These are phyloP conservation scores for Crocuta crocuta DNA, from an alignment of 2,113 vertebrate genomes.

Conservation along the genomic window DNA sequence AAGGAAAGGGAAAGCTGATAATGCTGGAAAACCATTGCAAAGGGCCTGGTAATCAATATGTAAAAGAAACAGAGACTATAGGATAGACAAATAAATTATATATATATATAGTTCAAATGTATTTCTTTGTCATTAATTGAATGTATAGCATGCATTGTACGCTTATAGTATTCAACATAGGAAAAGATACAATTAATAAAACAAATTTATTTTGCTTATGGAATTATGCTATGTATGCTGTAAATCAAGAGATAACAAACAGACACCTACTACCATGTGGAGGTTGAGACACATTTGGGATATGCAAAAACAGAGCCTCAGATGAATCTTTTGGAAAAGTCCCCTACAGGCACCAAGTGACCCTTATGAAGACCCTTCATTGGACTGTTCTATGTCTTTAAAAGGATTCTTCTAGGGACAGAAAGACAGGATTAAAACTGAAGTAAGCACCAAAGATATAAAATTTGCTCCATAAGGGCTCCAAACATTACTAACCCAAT, in stretches of 20 bases:
- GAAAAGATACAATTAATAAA: background rate
- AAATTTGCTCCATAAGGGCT: background rate
- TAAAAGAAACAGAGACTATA: background rate
- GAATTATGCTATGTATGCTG: background rate
- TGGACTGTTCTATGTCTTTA: background rate
- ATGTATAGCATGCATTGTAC: background rate
- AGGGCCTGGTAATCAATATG: background rate
- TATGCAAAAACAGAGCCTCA: accelerated
- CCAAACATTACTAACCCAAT: background rate
- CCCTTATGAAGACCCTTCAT: background rate
- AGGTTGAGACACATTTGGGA: background rate
- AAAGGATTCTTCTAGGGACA: background rate
- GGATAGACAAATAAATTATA: background rate
- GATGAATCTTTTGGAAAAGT: background rate
- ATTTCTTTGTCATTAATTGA: background rate
- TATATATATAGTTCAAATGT: background rate
- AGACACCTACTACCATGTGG: background rate
- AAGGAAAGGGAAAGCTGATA: background rate
- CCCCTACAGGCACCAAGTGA: background rate
- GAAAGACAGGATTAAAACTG: background rate
- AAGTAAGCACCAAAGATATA: background rate
- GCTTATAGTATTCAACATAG: background rate
- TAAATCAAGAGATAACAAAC: background rate
- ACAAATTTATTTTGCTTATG: background rate
- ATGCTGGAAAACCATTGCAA: background rate